A percentile compares a stretch with the other conserved stretches of the same genome.
Evolutionary conservation across 2,888 invertebrate genomes (phyloP).

Genomic region (Lasioglossum marginatum): DNA sequence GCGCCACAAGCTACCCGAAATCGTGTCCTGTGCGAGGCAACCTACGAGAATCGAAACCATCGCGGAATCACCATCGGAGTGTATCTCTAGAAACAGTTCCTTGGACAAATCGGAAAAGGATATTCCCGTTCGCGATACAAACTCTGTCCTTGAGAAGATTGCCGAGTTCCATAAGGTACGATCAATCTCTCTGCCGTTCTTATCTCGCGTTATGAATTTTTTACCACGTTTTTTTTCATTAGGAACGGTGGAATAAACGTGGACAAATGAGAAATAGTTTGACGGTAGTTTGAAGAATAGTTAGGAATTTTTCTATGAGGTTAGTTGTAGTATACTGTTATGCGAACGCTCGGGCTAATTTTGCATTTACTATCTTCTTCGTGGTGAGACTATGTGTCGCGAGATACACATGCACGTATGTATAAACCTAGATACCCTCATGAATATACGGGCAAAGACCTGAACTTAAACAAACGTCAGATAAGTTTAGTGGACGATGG

Average conservation of each 20-base stretch:
- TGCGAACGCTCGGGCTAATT: background rate
- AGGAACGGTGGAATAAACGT: background rate
- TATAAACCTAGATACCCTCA: background rate
- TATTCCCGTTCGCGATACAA: conserved; percentile 85
- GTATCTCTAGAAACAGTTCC: conserved; percentile 68
- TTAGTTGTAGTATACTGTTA: background rate
- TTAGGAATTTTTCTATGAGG: background rate
- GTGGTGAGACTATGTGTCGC: background rate
- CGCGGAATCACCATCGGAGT: conserved; percentile 85
- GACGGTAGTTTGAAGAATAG: no score
- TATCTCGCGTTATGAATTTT: background rate
- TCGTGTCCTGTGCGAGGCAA: conserved; percentile 81
- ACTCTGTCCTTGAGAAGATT: conserved; percentile 94
- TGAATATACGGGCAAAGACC: conserved; percentile 6
- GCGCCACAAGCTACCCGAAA: conserved; percentile 80
- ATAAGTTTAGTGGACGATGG: conserved; percentile 20
- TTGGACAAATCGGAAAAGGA: conserved; percentile 70
- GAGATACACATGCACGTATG: background rate
- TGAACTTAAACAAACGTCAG: conserved; percentile 6
- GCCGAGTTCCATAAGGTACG: conserved; percentile 90
- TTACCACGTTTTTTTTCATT: background rate
- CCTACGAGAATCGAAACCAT: conserved; percentile 79
- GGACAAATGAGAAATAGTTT: background rate
- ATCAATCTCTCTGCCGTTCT: background rate
- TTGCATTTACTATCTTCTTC: background rate